Conservation (phyloP, 2,797 vertebrate genomes). For the Poeciliopsis paucimaculata region DNA sequence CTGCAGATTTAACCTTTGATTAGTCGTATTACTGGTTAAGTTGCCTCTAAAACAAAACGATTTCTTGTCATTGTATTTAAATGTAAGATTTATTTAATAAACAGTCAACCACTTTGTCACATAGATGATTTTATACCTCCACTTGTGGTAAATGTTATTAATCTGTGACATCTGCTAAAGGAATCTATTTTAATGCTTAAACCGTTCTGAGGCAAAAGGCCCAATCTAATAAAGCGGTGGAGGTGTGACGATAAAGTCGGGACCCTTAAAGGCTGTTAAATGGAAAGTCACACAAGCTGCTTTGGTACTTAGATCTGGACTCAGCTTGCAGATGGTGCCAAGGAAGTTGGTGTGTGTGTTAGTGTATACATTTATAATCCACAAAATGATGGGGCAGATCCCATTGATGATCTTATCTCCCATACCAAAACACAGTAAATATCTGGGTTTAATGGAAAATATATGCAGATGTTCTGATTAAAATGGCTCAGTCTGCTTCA, state of each 20-base stretch:
- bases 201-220: conserved; percentile 46
- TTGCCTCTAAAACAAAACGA: not conserved
- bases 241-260: conserved; percentile 50
- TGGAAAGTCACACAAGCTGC: conserved; percentile 46
- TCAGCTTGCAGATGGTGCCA: conserved; percentile 50
- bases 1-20: not conserved
- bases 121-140: not conserved
- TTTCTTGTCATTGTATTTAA: not conserved
- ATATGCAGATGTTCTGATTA: not conserved
- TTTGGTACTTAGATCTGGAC: conserved; percentile 48
- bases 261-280: conserved; percentile 54
- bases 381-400: conserved; percentile 20
- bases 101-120: not conserved
- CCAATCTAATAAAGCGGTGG: conserved; percentile 50
- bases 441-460: conserved; percentile 18
- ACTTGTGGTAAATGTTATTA: conserved; percentile 3
- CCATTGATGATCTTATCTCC: conserved; percentile 53
- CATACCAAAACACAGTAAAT: conserved; percentile 43
- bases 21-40: not conserved
- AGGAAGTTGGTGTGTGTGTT: not conserved
- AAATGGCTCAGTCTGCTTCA: not conserved
- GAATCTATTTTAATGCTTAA: conserved; percentile 54
- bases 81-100: not conserved
- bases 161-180: conserved; percentile 44
- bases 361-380: not conserved